Base-by-base conservation (phyloP, 2,113 vertebrate genomes). In the Hippocampus mohnikei region DNA sequence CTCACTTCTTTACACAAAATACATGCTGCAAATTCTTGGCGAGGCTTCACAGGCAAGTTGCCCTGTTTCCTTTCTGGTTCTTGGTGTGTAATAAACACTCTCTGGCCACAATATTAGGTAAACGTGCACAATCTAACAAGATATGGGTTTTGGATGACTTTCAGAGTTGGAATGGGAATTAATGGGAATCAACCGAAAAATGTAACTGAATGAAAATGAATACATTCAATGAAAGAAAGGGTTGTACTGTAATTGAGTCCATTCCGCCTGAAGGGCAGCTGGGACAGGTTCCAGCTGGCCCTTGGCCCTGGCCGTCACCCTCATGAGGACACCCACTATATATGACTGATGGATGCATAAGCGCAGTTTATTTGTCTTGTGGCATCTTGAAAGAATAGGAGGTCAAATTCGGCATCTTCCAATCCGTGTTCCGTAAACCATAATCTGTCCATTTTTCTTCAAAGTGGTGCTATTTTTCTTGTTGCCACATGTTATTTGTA, bases 21-120 rank as follows among this genome's bases (percentile, higher is more conserved):
- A 59, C 21, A 37, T 79, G 78, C 62, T 71, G 75, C 50, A 77
- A 73, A 82, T 75, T 87, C 70, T 70, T 87, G 83, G 81, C 83
- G 63, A 66, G 72, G 70, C 72, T 82, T 84, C 73, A 88, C 74
- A 85, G 71, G 69, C 65, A 55, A 73, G 53, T 33, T 12, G 59
- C 48, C 73, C 73, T 75, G 78, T 81, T 85, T 63, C 21, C 61
- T 78, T 27, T 69, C 66, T 75, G 55, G 66, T 68, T 78, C 72
- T 73, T 73, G 67, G 75, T 77, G 80, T 73, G 87, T 82, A 71
- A 84, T 80, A 63, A 62, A 62, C 33, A 41, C 60, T 20, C 33
- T 37, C 55, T 15, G 13, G n/a, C 23, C 23, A 58, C 55, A 23
- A 23, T 1, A 58, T 61, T 12, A 62, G 33, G 33, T 62, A 12